phyloP scores from a whole-genome alignment of 2,113 vertebrate genomes.

The Prochilodus magdalenae region DNA sequence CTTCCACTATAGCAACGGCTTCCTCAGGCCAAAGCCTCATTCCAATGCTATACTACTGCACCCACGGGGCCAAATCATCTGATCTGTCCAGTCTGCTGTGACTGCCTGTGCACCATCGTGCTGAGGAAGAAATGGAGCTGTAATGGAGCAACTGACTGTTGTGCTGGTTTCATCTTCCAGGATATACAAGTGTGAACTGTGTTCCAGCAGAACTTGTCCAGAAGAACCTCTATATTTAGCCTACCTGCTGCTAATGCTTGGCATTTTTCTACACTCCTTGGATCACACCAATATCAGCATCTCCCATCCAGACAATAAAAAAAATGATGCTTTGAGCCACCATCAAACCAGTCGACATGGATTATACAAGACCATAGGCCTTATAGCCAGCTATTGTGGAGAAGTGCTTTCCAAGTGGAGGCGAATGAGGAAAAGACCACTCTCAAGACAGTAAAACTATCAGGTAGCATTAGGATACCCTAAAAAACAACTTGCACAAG shows the following conservation, averaged over 20 bases:
- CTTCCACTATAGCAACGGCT: conserved; percentile 87
- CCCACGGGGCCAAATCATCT: conserved; percentile 82
- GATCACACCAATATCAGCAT: background rate
- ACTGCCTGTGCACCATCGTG: background rate
- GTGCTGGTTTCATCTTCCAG: background rate
- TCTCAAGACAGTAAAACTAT: background rate
- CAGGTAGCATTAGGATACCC: background rate
- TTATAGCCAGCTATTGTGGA: background rate
- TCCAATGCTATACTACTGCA: conserved; percentile 86
- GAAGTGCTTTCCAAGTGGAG: background rate
- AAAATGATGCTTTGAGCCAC: background rate
- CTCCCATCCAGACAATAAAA: background rate
- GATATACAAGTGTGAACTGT: background rate
- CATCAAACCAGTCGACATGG: background rate
- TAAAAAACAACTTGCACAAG: background rate
- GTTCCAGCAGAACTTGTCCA: background rate
- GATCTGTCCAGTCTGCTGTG: background rate
- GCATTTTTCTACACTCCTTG: background rate
- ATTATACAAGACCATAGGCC: background rate
- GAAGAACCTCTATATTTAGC: background rate
- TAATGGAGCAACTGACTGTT: background rate
- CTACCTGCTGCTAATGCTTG: background rate
- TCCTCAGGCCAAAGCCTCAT: conserved; percentile 82
- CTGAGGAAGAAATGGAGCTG: background rate
- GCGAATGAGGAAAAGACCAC: background rate